A percentile compares a stretch with the other conserved stretches of the same genome.
Conservation (phyloP, 2,797 vertebrate genomes). For the Alca torda region DNA sequence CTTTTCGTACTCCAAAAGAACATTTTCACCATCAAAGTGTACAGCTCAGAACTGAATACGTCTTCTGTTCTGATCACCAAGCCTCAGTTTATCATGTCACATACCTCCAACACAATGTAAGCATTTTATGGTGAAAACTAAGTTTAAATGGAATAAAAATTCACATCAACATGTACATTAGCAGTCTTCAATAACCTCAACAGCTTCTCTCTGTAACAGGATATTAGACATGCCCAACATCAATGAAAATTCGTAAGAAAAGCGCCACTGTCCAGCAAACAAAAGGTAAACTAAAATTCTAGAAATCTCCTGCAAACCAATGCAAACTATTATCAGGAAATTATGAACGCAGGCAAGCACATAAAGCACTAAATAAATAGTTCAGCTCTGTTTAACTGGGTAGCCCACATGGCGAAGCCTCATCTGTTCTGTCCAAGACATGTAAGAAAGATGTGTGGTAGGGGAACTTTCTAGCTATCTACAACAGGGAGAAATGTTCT, state of each 20-base stretch:
- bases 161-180: neutral
- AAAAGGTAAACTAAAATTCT: neutral
- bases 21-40: neutral
- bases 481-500: neutral
- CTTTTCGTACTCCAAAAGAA: neutral
- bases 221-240: neutral
- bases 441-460: neutral
- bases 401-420: neutral
- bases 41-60: neutral
- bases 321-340: neutral
- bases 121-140: neutral
- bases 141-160: neutral
- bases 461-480: neutral
- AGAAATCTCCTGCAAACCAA: neutral
- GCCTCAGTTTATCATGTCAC: neutral
- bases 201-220: neutral
- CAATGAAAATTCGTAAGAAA: neutral
- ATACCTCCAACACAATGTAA: neutral
- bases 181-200: neutral
- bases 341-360: neutral
- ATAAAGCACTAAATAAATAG: neutral
- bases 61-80: neutral
- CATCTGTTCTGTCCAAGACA: neutral
- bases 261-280: neutral
- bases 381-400: neutral